Percentiles rank a stretch among this genome's conserved stretches.
Conservation (phyloP, 2,113 vertebrate genomes). For the Malurus elegans region DNA sequence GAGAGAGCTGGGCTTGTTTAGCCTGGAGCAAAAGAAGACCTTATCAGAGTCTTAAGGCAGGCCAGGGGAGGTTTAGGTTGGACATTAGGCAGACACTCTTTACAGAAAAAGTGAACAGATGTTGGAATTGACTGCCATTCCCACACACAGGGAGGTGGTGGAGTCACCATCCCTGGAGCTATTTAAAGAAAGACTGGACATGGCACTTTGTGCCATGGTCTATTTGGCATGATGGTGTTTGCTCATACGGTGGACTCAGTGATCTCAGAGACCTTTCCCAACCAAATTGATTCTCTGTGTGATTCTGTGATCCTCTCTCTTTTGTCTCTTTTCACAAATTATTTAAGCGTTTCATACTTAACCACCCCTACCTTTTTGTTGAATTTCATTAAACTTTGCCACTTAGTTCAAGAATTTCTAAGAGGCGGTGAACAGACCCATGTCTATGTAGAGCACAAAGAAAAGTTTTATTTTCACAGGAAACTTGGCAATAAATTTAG, state of each 20-base stretch:
- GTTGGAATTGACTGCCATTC: background rate
- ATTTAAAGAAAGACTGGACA: background rate
- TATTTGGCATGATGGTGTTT: fast-evolving
- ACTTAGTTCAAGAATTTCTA: background rate
- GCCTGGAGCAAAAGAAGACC: background rate
- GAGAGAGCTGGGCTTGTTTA: background rate
- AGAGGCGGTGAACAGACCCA: background rate
- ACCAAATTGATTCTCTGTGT: background rate
- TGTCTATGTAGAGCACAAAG: background rate
- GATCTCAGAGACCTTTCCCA: background rate
- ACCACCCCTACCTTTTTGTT: background rate
- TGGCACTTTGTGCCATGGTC: background rate
- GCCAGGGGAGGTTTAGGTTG: background rate
- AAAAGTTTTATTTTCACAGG: background rate
- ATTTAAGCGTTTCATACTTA: background rate
- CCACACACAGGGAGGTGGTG: background rate
- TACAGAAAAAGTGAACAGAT: background rate
- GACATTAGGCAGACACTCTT: background rate
- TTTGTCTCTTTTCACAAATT: background rate
- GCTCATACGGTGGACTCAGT: background rate
- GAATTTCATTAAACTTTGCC: background rate
- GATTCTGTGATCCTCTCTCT: background rate
- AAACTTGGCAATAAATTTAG: background rate
- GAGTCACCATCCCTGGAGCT: background rate
- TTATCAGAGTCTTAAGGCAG: background rate